Evolutionary conservation across 2,113 vertebrate species (phyloP).

Genomic region (Eudyptes chrysolophus): DNA sequence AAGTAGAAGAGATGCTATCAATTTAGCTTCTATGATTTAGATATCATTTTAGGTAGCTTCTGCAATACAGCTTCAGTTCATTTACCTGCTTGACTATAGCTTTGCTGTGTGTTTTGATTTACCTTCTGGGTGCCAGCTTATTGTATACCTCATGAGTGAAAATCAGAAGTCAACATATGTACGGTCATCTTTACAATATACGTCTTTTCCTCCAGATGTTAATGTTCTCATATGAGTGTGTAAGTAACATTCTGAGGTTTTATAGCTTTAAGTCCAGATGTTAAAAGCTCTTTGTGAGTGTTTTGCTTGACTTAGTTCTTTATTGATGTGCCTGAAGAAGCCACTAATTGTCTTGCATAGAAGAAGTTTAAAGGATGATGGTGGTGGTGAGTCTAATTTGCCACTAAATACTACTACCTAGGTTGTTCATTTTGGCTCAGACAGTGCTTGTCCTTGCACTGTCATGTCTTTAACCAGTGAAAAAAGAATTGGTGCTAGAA

Average conservation of each 20-base stretch:
- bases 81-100: neutral
- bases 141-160: neutral
- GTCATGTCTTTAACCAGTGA: neutral
- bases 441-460: neutral
- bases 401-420: accelerated
- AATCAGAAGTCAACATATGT: neutral
- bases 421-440: neutral
- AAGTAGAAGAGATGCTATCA: neutral
- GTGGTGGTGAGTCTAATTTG: neutral
- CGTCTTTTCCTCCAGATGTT: neutral
- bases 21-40: neutral
- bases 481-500: neutral
- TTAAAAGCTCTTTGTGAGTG: neutral
- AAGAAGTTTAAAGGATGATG: neutral
- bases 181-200: accelerated
- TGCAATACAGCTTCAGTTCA: neutral
- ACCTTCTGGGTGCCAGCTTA: neutral
- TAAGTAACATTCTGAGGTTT: neutral
- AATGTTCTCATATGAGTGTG: neutral
- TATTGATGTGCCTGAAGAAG: neutral
- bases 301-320: neutral
- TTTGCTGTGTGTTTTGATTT: neutral
- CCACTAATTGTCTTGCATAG: neutral
- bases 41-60: neutral
- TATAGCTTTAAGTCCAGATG: neutral